Conservation (phyloP, 2,797 vertebrate genomes). For the Cynopterus sphinx region DNA sequence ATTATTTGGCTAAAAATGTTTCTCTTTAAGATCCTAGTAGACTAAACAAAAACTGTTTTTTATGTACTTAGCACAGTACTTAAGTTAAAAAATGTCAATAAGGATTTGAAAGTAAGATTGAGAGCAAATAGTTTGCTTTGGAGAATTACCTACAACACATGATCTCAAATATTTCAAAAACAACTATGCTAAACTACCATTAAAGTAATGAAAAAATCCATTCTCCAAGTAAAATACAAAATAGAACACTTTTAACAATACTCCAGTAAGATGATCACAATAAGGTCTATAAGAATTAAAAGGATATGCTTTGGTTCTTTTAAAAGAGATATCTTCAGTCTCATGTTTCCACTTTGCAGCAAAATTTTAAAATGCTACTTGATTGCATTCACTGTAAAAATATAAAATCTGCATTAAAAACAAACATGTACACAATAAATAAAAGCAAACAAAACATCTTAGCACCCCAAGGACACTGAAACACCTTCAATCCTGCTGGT, state of each 20-base stretch:
- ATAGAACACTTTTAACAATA: constrained; percentile 31
- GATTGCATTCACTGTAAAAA: constrained; percentile 63
- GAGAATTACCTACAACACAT: constrained; percentile 39
- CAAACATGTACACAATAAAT: not conserved
- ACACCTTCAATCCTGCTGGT: not conserved
- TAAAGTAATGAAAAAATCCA: constrained; percentile 15
- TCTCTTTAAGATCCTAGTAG: constrained; percentile 33
- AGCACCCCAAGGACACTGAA: not conserved
- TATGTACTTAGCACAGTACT: constrained; percentile 10
- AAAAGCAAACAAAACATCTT: not conserved
- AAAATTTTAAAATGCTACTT: constrained; percentile 36
- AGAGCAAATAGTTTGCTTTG: constrained; percentile 54
- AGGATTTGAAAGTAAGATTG: constrained; percentile 61
- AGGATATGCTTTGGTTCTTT: constrained; percentile 99
- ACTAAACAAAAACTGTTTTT: constrained; percentile 50
- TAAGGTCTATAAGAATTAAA: constrained; percentile 74
- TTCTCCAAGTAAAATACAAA: constrained; percentile 13
- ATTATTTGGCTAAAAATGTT: not conserved
- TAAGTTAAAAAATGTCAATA: constrained; percentile 60
- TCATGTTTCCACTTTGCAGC: constrained; percentile 86
- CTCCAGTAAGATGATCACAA: not conserved
- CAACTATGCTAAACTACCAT: constrained; percentile 29
- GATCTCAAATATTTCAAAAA: constrained; percentile 60
- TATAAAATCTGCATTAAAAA: constrained; percentile 50
- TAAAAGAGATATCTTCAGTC: constrained; percentile 94